These are phyloP conservation scores for Prionace glauca DNA, from an alignment of 2,797 vertebrate genomes.

Conservation along the genomic window DNA sequence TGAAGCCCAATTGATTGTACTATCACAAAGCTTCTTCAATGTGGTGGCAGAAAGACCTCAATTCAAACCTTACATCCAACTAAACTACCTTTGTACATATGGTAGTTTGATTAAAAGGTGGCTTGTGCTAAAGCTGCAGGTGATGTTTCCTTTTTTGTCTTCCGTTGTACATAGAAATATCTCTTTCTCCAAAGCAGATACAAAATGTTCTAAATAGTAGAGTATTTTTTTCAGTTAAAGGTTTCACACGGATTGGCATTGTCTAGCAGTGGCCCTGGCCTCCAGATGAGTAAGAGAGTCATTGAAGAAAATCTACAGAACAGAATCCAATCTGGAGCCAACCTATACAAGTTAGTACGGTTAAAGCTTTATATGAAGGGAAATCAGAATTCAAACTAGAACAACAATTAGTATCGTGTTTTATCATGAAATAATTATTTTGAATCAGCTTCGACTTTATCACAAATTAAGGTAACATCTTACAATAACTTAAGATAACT, in stretches of 20 bases:
- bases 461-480: background rate
- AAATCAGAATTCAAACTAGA: background rate
- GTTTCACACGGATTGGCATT: background rate
- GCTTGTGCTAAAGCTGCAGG: background rate
- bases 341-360: background rate
- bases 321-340: background rate
- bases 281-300: background rate
- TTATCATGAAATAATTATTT: background rate
- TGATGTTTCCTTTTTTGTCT: background rate
- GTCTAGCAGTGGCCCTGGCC: background rate
- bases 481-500: background rate
- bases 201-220: background rate
- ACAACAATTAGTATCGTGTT: background rate
- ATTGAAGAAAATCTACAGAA: background rate
- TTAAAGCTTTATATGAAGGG: background rate
- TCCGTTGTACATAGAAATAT: background rate
- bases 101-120: background rate
- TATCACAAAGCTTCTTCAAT: background rate
- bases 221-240: constrained; percentile 5
- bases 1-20: background rate
- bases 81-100: background rate
- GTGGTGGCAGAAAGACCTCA: background rate
- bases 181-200: background rate
- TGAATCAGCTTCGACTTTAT: background rate
- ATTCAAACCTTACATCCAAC: background rate